Percentiles rank a stretch among this genome's conserved stretches.
These are phyloP conservation scores for Asarcornis scutulata DNA, from an alignment of 2,113 vertebrate species.

Conservation along the genomic window DNA sequence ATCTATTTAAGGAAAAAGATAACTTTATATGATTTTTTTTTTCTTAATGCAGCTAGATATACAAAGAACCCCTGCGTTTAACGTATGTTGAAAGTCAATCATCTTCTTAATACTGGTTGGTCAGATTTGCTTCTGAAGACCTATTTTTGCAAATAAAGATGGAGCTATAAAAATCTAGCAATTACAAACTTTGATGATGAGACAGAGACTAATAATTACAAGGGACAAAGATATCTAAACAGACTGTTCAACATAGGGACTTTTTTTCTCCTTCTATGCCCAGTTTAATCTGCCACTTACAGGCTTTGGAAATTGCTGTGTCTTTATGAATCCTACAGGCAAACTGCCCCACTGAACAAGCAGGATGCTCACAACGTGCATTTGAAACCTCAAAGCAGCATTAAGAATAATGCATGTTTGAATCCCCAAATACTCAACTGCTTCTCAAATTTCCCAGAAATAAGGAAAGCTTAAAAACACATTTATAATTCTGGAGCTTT, in stretches of 20 bases:
- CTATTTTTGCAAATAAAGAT: neutral
- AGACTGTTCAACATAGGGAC: neutral
- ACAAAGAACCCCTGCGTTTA: neutral
- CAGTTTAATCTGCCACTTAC: neutral
- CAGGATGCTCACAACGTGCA: neutral
- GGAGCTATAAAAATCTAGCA: neutral
- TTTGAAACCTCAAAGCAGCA: neutral
- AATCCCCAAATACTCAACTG: neutral
- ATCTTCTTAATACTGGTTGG: neutral
- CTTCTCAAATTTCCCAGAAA: slow-evolving; percentile 1
- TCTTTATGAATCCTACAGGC: neutral
- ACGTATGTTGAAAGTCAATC: rapidly evolving
- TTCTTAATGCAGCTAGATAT: neutral
- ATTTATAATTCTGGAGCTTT: slow-evolving; percentile 18
- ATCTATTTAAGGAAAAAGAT: neutral
- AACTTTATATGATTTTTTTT: neutral
- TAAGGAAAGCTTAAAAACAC: neutral
- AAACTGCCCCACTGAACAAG: neutral
- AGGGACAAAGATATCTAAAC: neutral
- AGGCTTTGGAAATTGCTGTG: neutral
- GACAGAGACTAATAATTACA: neutral
- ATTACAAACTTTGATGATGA: neutral
- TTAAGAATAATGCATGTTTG: neutral
- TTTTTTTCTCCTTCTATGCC: no score
- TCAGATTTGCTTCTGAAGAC: neutral